Evolutionary conservation across 2,888 invertebrate genomes (phyloP).

Genomic region (Drosophila mettleri): DNA sequence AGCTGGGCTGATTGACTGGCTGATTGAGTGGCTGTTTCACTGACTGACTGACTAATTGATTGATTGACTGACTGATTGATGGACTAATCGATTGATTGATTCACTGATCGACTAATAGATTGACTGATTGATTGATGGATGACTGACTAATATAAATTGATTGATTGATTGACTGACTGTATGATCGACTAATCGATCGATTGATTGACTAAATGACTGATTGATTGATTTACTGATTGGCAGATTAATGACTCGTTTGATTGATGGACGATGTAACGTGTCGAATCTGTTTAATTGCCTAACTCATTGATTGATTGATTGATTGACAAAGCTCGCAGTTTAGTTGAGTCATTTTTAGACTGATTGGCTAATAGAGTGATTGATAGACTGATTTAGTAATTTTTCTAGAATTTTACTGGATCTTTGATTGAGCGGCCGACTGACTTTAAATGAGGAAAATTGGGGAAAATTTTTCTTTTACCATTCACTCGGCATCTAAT

Average conservation of each 20-base stretch:
- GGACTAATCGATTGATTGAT: not conserved
- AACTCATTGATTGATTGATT: not conserved
- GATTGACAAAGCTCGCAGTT: not conserved
- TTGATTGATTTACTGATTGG: not conserved
- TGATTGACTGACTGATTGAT: not conserved
- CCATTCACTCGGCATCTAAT: not conserved
- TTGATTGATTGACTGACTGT: not conserved
- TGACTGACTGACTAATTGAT: not conserved
- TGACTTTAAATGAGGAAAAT: not conserved
- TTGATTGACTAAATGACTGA: not conserved
- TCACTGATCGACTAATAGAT: not conserved
- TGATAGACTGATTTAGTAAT: not conserved
- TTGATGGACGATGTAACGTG: not conserved
- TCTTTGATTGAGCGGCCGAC: not conserved
- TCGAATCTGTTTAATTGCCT: no score
- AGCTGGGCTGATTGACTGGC: not conserved
- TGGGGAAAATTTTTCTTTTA: not conserved
- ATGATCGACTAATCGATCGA: not conserved
- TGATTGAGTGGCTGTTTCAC: not conserved
- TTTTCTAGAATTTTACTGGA: no score
- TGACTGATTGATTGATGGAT: not conserved
- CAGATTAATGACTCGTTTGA: not conserved
- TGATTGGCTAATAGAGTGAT: not conserved
- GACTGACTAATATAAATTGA: not conserved
- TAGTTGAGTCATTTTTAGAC: no score